Evolutionary conservation across 2,113 vertebrate species (phyloP).

Genomic region (Rhegmatorhina hoffmannsi): DNA sequence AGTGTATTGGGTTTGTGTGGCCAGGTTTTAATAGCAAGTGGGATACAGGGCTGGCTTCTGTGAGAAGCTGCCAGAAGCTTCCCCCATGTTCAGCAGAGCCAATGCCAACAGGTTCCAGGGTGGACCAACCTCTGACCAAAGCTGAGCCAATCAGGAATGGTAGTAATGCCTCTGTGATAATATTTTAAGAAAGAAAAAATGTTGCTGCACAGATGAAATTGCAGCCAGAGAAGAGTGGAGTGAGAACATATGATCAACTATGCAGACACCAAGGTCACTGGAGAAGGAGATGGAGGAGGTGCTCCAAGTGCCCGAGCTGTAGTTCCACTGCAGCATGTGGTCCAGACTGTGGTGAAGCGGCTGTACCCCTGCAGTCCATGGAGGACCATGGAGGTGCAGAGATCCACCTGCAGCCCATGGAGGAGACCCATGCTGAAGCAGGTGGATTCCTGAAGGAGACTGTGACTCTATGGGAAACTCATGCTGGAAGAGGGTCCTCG

Average conservation of each 20-base stretch:
- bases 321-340: neutral
- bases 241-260: neutral
- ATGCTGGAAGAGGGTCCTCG: neutral
- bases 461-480: neutral
- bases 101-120: neutral
- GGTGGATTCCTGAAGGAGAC: neutral
- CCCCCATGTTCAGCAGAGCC: neutral
- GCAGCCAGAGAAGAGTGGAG: neutral
- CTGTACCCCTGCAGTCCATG: neutral
- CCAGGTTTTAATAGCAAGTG: neutral
- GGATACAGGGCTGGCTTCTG: neutral
- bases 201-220: neutral
- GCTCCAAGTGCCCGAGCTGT: neutral
- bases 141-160: neutral
- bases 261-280: neutral
- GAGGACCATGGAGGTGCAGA: neutral
- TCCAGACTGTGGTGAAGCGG: neutral
- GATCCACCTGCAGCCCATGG: neutral
- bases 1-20: neutral
- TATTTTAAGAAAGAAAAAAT: neutral
- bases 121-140: neutral
- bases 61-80: neutral
- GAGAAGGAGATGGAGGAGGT: neutral
- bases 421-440: neutral
- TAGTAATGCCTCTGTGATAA: neutral